Base-by-base conservation (phyloP, 2,888 invertebrate species). In the Pheosia gnoma region DNA sequence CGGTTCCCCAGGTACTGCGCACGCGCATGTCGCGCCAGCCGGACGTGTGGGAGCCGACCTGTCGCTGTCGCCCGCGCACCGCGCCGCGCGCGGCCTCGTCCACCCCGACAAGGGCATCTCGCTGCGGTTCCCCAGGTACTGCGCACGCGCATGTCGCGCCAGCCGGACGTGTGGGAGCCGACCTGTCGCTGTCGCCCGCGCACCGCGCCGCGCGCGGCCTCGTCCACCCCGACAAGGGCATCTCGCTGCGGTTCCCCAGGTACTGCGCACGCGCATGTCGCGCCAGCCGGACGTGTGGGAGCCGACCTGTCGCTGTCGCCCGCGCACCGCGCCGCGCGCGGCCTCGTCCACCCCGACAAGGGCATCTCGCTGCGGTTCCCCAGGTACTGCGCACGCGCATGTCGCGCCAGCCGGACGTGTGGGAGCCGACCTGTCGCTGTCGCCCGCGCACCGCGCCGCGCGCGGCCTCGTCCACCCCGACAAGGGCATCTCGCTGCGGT, bases 251-350 rank as follows among this genome's bases (percentile, higher is more conserved):
- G 53, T 99, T 99, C 90, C 99, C 99, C 5, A 95, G 98, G 82
- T 89, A 65, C 11, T 25, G 91, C 95, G 7, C 95, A 96, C 75
- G 93, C 94, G 77, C 97, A n/a, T n/a, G n/a, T n/a, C n/a, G n/a
- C n/a, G n/a, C n/a, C n/a, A n/a, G n/a, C n/a, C 98, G 1, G 98
- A 99, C 93, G 97, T 96, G 81, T 99, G 99, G 98, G 98, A 87
- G 99, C 99, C 0, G 99, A 99, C 94, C 95, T 99, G 63, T 99
- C 99, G 6, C 95, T 99, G 57, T 99, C 99, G 45, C 99, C 99
- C 13, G 96, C 97, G 58, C 98, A 99, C 88, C 95, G 95, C 83
- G 99, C 99, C 58, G 99, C 97, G 0, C 88, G 95, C 56, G 98
- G 98, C 58, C 96, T 98, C 81, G 97, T 97, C 54, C 98, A 99